These are phyloP conservation scores for Ceyx cyanopectus DNA, from an alignment of 2,113 vertebrate species.

Conservation along the genomic window DNA sequence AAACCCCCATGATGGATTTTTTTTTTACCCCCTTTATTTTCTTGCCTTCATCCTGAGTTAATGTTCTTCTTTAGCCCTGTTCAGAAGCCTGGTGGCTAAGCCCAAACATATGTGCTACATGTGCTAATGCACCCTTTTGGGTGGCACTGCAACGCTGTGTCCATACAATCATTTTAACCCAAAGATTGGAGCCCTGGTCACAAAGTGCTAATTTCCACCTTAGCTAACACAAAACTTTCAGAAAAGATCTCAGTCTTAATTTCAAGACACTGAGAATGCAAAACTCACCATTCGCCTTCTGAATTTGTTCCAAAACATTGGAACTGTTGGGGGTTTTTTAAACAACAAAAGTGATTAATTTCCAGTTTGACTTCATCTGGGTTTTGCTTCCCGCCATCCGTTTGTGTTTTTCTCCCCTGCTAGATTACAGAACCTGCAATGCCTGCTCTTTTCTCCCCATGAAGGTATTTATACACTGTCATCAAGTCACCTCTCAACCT, in stretches of 20 bases:
- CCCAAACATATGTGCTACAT: not conserved
- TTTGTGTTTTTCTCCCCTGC: not conserved
- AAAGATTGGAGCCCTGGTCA: not conserved
- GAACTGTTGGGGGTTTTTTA: not conserved
- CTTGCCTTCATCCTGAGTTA: not conserved
- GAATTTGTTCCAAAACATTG: conserved; percentile 5
- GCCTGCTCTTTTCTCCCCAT: not conserved
- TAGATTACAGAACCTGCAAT: not conserved
- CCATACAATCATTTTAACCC: not conserved
- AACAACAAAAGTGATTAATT: conserved; percentile 8
- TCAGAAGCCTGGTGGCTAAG: not conserved
- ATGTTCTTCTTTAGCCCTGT: not conserved
- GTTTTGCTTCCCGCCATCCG: not conserved
- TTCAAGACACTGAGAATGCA: not conserved
- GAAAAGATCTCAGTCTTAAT: not conserved
- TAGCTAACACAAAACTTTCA: not conserved
- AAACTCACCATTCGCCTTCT: not conserved
- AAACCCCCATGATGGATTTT: not conserved
- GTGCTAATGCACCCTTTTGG: not conserved
- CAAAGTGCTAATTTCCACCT: not conserved
- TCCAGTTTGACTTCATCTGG: conserved; percentile 8
- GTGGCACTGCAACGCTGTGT: not conserved
- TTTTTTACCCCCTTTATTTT: not conserved
- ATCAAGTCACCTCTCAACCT: conserved; percentile 40
- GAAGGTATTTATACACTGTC: conserved; percentile 42